These are phyloP conservation scores for Scatophagus argus DNA, from an alignment of 2,113 vertebrate genomes.

Conservation along the genomic window DNA sequence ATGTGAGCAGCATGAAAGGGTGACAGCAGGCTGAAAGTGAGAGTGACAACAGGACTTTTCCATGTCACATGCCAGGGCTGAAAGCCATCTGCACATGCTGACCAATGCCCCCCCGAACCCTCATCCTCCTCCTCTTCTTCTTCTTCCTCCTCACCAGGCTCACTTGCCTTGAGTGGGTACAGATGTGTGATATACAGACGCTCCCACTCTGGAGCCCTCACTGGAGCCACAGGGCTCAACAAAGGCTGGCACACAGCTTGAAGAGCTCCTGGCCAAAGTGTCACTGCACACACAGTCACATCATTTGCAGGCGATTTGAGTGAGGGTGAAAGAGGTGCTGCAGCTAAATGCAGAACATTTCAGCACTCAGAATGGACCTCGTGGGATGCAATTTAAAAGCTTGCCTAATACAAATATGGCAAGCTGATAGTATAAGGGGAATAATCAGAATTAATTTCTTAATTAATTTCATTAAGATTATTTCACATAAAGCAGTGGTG, in stretches of 20 bases:
- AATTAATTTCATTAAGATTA: background rate
- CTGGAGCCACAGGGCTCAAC: constrained; percentile 68
- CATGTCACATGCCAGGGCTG: constrained; percentile 59
- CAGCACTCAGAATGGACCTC: background rate
- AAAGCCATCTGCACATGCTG: constrained; percentile 52
- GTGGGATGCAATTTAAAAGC: background rate
- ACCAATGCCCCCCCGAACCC: constrained; percentile 24
- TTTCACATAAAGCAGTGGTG: background rate
- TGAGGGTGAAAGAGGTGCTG: constrained; percentile 17
- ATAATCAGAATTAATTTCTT: background rate
- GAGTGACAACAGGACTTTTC: constrained; percentile 63
- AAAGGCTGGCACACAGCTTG: constrained; percentile 63
- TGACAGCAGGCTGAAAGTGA: constrained; percentile 51
- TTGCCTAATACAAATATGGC: background rate
- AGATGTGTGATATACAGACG: constrained; percentile 74
- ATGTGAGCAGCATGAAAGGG: constrained; percentile 48
- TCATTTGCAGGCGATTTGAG: constrained; percentile 39
- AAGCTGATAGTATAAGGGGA: background rate
- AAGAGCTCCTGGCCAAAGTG: constrained; percentile 61
- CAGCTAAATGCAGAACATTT: background rate
- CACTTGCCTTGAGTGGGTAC: constrained; percentile 70
- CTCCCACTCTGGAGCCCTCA: constrained; percentile 56
- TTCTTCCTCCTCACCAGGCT: constrained; percentile 27
- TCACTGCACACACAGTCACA: constrained; percentile 38
- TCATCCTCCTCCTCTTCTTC: background rate